Evolutionary conservation across 2,888 invertebrate species (phyloP).

Genomic region (Rotaria sp.): DNA sequence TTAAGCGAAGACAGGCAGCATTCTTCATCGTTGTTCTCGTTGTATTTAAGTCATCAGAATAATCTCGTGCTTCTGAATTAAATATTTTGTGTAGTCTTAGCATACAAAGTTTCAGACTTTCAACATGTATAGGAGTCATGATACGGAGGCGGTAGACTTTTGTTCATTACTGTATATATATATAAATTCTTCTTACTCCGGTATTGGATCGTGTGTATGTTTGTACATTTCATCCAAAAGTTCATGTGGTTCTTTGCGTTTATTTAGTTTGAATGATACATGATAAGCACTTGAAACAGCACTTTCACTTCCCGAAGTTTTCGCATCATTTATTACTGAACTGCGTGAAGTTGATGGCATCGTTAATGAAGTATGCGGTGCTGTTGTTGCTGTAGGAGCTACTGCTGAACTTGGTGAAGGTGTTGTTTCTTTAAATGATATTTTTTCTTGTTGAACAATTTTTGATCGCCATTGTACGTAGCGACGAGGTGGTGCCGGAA

Average conservation of each 20-base stretch:
- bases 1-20: too few species aligned
- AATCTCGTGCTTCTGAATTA: too few species aligned
- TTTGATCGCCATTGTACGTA: slow-evolving; percentile 28
- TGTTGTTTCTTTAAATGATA: neutral
- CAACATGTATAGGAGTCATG: too few species aligned
- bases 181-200: neutral
- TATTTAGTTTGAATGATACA: neutral
- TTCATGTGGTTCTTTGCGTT: slow-evolving; percentile 9
- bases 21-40: too few species aligned
- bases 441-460: slow-evolving; percentile 27
- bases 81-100: too few species aligned
- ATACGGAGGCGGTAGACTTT: too few species aligned
- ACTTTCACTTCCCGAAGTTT: neutral
- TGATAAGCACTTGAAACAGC: neutral
- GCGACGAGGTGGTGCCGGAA: neutral
- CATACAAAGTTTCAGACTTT: too few species aligned
- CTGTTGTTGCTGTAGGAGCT: neutral
- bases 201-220: neutral
- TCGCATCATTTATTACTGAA: too few species aligned
- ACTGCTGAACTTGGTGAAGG: neutral
- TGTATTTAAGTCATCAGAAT: too few species aligned
- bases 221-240: neutral
- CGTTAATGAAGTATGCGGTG: neutral
- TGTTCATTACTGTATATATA: neutral
- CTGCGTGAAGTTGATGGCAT: neutral